These are phyloP conservation scores for Ceyx melanurus DNA, from an alignment of 2,113 vertebrate species.

Conservation along the genomic window DNA sequence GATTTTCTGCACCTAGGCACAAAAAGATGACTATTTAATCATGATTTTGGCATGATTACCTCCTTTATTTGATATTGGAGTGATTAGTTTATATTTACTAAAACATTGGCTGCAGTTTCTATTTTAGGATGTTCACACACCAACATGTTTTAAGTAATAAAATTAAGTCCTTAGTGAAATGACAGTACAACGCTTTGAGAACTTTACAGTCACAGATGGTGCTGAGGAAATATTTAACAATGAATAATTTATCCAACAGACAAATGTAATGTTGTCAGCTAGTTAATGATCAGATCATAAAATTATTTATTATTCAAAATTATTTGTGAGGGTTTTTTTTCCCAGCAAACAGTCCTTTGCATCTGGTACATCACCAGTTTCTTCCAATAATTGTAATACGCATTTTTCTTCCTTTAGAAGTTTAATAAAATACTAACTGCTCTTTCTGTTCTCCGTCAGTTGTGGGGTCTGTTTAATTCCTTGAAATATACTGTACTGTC, in stretches of 20 bases:
- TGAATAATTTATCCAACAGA: constrained; percentile 45
- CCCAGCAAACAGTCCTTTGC: background rate
- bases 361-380: background rate
- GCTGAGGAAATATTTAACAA: constrained; percentile 46
- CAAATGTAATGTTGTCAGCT: background rate
- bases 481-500: background rate
- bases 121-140: background rate
- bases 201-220: constrained; percentile 21
- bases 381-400: background rate
- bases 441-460: background rate
- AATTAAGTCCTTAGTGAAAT: background rate
- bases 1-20: background rate
- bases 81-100: background rate
- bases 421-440: background rate
- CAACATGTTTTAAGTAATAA: background rate
- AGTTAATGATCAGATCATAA: constrained; percentile 28
- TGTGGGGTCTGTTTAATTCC: background rate
- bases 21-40: background rate
- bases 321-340: background rate
- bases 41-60: background rate
- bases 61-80: background rate
- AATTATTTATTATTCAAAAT: background rate
- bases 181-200: constrained; percentile 10
- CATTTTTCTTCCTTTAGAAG: background rate
- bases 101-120: background rate